A percentile compares a stretch with the other conserved stretches of the same genome.
Evolutionary conservation across 2,113 vertebrate species (phyloP).

Genomic region (Anguilla japonica): DNA sequence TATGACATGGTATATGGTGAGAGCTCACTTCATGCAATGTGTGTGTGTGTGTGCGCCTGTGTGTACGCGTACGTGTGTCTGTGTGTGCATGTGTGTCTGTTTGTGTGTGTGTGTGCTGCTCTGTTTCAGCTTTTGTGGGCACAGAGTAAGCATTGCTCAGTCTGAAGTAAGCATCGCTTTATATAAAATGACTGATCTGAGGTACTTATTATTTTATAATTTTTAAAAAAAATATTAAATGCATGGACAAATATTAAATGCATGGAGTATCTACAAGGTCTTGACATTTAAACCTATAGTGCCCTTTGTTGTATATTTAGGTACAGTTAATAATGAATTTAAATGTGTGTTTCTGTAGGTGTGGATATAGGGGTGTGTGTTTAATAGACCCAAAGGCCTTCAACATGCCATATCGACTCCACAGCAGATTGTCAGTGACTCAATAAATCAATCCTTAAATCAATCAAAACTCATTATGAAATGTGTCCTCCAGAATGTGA

Average conservation of each 20-base stretch:
- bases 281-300: too few species aligned
- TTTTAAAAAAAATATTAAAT: too few species aligned
- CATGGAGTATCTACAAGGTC: too few species aligned
- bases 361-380: slow-evolving; percentile 3
- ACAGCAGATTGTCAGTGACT: neutral
- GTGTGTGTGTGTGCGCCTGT: slow-evolving; percentile 14
- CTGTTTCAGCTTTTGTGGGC: too few species aligned
- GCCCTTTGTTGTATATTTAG: too few species aligned
- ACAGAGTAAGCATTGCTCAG: too few species aligned
- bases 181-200: too few species aligned
- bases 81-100: neutral
- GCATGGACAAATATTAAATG: too few species aligned
- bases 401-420: neutral
- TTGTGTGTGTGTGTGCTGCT: neutral
- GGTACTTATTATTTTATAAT: too few species aligned
- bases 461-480: neutral
- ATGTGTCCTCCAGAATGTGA: neutral
- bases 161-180: too few species aligned
- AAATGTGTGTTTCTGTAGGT: slow-evolving; percentile 1
- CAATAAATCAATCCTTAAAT: neutral
- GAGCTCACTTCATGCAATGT: neutral
- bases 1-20: neutral
- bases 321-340: neutral
- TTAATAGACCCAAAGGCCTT: neutral
- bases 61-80: neutral